phyloP scores from a whole-genome alignment of 2,888 invertebrate genomes.

The Ferrisia virgata region DNA sequence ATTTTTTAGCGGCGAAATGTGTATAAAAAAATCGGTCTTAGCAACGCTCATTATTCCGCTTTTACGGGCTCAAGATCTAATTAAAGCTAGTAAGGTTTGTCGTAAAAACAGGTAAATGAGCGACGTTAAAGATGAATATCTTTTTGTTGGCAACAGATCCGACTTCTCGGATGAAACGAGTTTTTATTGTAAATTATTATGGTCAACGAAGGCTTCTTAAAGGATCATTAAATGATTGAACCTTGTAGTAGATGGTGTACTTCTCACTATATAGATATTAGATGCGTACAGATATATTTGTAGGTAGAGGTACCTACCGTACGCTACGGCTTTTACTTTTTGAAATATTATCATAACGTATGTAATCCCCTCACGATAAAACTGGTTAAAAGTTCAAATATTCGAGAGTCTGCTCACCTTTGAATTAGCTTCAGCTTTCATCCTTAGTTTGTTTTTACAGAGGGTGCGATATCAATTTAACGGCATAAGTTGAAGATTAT shows the following conservation, averaged over 20 bases:
- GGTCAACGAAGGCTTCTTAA: conserved; percentile 43
- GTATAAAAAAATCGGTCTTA: not conserved
- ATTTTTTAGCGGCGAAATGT: conserved; percentile 11
- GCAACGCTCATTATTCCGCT: conserved; percentile 11
- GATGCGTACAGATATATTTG: too few species aligned
- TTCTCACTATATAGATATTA: conserved; percentile 13
- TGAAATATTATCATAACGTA: not conserved
- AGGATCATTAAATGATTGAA: conserved; percentile 42
- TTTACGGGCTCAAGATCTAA: conserved; percentile 34
- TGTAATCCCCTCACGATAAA: not conserved
- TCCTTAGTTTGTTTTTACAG: too few species aligned
- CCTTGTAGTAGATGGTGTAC: conserved; percentile 40
- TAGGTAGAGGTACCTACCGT: not conserved
- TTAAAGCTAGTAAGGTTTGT: conserved; percentile 40
- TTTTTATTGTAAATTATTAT: conserved; percentile 44
- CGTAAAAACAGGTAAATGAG: conserved; percentile 45
- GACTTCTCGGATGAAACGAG: conserved; percentile 38
- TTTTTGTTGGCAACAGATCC: conserved; percentile 45
- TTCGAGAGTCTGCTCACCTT: not conserved
- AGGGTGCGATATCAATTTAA: too few species aligned
- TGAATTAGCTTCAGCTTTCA: too few species aligned
- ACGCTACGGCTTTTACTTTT: too few species aligned
- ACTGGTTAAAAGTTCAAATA: not conserved
- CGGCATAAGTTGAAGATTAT: too few species aligned
- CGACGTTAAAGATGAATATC: conserved; percentile 43